A percentile compares a stretch with the other conserved stretches of the same genome.
Evolutionary conservation across 1,140 invertebrate species (phyloP).

Genomic region (Drusus annulatus): DNA sequence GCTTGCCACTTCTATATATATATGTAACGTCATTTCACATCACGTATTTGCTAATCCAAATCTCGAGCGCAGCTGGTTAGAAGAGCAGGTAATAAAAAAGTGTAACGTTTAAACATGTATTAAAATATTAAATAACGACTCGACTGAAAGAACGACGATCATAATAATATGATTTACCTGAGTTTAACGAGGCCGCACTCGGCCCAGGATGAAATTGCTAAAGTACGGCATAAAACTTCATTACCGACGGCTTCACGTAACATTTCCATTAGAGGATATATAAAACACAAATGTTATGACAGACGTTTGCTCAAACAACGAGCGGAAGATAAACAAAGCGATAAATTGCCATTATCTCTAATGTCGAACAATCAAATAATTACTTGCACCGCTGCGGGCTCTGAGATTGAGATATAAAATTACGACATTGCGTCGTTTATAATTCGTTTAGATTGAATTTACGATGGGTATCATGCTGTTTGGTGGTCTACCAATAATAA

Average conservation of each 20-base stretch:
- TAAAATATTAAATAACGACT: too few relatives aligned
- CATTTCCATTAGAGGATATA: neutral
- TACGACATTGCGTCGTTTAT: too few relatives aligned
- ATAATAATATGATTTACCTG: neutral
- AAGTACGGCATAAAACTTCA: neutral
- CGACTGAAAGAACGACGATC: neutral
- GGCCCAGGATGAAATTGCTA: neutral
- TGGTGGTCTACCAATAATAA: too few relatives aligned
- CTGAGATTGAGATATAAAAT: too few relatives aligned
- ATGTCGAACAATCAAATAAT: neutral
- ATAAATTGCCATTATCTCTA: constrained; percentile 9
- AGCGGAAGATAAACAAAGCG: neutral
- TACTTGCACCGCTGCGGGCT: neutral
- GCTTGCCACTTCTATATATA: too few relatives aligned
- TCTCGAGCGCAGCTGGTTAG: too few relatives aligned
- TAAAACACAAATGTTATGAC: neutral
- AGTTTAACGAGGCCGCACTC: neutral
- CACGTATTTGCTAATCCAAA: too few relatives aligned
- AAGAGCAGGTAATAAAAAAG: too few relatives aligned
- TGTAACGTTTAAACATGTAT: too few relatives aligned
- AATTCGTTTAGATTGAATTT: too few relatives aligned
- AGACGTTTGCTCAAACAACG: neutral
- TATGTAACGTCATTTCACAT: too few relatives aligned
- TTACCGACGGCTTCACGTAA: neutral
- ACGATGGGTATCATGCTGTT: too few relatives aligned